phyloP scores from a whole-genome alignment of 2,888 invertebrate genomes.

The Galerucella calmariensis region DNA sequence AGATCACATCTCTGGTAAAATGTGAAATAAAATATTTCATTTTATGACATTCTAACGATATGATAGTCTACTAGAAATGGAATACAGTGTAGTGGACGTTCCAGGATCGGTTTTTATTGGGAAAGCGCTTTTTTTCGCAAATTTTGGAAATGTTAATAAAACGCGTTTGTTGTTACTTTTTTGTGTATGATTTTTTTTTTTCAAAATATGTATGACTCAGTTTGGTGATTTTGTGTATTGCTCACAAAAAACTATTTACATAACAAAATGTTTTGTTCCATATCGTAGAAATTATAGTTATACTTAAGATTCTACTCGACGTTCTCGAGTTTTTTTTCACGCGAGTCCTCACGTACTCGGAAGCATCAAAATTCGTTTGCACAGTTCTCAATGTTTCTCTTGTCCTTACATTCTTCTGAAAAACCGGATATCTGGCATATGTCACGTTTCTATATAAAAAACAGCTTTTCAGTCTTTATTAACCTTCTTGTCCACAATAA shows the following conservation, averaged over 20 bases:
- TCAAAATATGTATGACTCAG: too few species aligned
- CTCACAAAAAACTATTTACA: neutral
- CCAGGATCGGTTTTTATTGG: too few species aligned
- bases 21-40: too few species aligned
- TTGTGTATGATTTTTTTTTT: too few species aligned
- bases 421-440: constrained; percentile 29
- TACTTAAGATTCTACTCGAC: constrained; percentile 18
- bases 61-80: too few species aligned
- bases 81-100: too few species aligned
- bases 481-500: constrained; percentile 15
- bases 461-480: constrained; percentile 23
- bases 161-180: too few species aligned
- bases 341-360: constrained; percentile 21
- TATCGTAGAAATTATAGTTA: constrained; percentile 9
- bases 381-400: constrained; percentile 26
- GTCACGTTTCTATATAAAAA: constrained; percentile 30
- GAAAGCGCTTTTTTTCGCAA: too few species aligned
- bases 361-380: constrained; percentile 30
- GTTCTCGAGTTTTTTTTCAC: constrained; percentile 16
- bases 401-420: constrained; percentile 25
- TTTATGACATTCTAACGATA: too few species aligned
- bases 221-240: too few species aligned
- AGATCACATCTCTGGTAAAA: too few species aligned
- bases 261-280: constrained; percentile 2
- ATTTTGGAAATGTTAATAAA: too few species aligned